Conservation (phyloP, 1,140 invertebrate species). For the Sinella curviseta region DNA sequence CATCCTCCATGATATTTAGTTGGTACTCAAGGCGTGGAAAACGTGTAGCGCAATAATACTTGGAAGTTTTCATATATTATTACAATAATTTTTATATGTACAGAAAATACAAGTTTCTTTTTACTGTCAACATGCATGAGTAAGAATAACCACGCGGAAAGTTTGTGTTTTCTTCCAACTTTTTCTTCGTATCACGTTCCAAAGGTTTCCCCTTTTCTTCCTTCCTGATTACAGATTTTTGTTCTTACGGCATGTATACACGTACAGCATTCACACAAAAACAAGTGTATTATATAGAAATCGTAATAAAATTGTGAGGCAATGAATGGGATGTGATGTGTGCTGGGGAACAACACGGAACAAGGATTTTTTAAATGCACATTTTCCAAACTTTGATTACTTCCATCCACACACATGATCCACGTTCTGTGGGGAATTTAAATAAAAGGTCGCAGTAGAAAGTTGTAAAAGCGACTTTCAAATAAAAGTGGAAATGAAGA, state of each 20-base stretch:
- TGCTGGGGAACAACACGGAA: no score
- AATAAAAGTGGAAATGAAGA: background rate
- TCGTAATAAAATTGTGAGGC: background rate
- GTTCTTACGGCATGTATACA: background rate
- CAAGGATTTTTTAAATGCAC: no score
- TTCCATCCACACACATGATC: background rate
- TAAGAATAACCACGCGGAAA: background rate
- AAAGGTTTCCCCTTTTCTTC: background rate
- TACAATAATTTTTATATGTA: no score
- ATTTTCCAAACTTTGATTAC: background rate
- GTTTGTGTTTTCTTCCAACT: background rate
- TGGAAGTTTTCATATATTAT: no score
- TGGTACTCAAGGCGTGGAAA: no score
- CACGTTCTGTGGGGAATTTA: background rate
- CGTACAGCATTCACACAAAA: background rate
- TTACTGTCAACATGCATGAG: background rate
- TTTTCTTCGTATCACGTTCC: slow-evolving; percentile 6
- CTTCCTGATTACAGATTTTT: background rate
- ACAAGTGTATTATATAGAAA: background rate
- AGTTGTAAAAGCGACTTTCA: background rate
- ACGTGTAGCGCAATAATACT: no score
- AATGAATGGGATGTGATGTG: background rate
- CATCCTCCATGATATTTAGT: no score
- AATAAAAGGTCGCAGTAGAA: background rate
- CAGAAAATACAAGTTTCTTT: background rate